A percentile compares a stretch with the other conserved stretches of the same genome.
Evolutionary conservation across 2,888 invertebrate genomes (phyloP).

Genomic region (Morpho achilles): DNA sequence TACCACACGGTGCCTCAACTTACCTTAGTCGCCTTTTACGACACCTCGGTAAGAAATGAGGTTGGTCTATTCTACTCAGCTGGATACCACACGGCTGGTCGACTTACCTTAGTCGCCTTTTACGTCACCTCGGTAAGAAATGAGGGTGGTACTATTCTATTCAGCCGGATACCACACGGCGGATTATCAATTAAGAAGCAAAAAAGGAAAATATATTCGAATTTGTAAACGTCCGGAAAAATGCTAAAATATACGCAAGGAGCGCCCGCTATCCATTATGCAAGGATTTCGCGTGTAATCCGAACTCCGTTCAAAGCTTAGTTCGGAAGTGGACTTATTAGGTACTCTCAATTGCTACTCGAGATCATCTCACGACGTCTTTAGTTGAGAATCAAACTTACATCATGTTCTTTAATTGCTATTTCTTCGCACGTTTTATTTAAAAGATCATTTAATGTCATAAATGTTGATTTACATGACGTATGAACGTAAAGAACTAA

Average conservation of each 20-base stretch:
- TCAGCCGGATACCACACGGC: no score
- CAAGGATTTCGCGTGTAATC: conserved; percentile 14
- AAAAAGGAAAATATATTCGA: background rate
- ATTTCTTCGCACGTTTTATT: background rate
- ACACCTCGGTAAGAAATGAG: no score
- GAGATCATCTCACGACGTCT: conserved; percentile 12
- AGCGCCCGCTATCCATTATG: conserved; percentile 3
- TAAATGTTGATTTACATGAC: no score
- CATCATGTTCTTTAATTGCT: conserved; percentile 3
- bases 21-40: no score
- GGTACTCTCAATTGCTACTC: conserved; percentile 16
- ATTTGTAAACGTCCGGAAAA: background rate
- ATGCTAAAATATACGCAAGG: conserved; percentile 4
- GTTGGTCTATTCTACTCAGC: no score
- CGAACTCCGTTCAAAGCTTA: conserved; percentile 17
- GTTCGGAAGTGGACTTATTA: conserved; percentile 19
- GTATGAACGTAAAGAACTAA: no score
- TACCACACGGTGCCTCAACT: no score
- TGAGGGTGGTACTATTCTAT: no score
- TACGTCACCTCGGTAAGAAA: no score
- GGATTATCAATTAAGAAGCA: background rate
- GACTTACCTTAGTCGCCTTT: no score
- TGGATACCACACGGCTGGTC: no score
- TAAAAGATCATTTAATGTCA: no score
- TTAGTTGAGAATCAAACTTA: conserved; percentile 14